Conservation (phyloP, 2,113 vertebrate genomes). For the Spilogale gracilis region DNA sequence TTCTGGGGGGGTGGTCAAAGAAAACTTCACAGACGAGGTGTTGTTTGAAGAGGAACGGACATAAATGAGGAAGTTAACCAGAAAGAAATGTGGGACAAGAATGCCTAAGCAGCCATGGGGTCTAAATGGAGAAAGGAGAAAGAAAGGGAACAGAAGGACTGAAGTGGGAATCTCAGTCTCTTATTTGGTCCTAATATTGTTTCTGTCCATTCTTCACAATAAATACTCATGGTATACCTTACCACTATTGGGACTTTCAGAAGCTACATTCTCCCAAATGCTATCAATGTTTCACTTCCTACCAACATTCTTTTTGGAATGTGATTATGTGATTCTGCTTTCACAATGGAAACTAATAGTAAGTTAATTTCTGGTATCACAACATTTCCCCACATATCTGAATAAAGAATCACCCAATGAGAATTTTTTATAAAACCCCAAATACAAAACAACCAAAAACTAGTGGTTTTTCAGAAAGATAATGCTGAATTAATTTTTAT, state of each 20-base stretch:
- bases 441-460: not conserved
- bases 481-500: constrained; percentile 16
- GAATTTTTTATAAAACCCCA: not conserved
- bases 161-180: not conserved
- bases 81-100: not conserved
- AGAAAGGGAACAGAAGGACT: not conserved
- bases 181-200: not conserved
- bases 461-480: not conserved
- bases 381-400: not conserved
- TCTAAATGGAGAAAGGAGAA: not conserved
- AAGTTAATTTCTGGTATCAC: not conserved
- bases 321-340: not conserved
- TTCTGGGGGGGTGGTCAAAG: not conserved
- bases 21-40: not conserved
- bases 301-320: not conserved
- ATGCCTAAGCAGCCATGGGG: not conserved
- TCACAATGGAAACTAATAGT: not conserved
- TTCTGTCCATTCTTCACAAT: not conserved
- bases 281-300: not conserved
- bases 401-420: not conserved
- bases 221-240: not conserved
- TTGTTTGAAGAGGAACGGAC: not conserved
- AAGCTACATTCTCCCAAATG: not conserved
- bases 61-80: not conserved
- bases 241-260: not conserved